Conservation (phyloP, 1,140 invertebrate genomes). For the Lepidurus couesii region DNA sequence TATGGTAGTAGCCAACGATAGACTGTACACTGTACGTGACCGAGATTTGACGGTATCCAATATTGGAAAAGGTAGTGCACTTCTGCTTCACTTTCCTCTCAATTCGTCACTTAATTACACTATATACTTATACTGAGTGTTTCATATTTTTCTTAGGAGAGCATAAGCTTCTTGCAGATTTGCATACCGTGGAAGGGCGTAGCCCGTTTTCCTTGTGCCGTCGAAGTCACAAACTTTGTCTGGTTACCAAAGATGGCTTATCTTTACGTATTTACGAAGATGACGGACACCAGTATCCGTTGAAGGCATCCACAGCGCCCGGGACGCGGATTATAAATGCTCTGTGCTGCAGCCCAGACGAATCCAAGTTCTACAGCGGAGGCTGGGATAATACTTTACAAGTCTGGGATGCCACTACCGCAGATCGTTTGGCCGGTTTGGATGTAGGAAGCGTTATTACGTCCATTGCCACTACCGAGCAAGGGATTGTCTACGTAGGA, state of each 20-base stretch:
- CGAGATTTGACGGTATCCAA: constrained; percentile 29
- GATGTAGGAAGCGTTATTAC: constrained; percentile 25
- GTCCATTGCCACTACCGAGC: constrained; percentile 18
- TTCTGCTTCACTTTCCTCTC: neutral
- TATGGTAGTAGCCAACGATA: constrained; percentile 13
- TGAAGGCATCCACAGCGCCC: constrained; percentile 23
- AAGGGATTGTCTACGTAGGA: constrained; percentile 28
- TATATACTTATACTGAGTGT: neutral
- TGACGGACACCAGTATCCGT: constrained; percentile 5
- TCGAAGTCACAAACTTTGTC: constrained; percentile 1
- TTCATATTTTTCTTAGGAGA: neutral
- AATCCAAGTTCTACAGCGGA: constrained; percentile 27
- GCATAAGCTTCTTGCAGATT: neutral
- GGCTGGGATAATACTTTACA: constrained; percentile 31
- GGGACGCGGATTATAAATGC: constrained; percentile 32
- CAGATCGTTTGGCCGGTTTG: constrained; percentile 14
- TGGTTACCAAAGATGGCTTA: constrained; percentile 30
- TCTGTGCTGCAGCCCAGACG: constrained; percentile 25
- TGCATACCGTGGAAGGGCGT: constrained; percentile 27
- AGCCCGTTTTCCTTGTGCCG: constrained; percentile 27
- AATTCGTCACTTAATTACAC: neutral
- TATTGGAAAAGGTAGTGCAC: constrained; percentile 1
- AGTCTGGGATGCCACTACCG: constrained; percentile 26
- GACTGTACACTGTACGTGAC: constrained; percentile 30
- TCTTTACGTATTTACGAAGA: constrained; percentile 28